Conservation (phyloP, 2,888 invertebrate genomes). For the Luffia ferchaultella region DNA sequence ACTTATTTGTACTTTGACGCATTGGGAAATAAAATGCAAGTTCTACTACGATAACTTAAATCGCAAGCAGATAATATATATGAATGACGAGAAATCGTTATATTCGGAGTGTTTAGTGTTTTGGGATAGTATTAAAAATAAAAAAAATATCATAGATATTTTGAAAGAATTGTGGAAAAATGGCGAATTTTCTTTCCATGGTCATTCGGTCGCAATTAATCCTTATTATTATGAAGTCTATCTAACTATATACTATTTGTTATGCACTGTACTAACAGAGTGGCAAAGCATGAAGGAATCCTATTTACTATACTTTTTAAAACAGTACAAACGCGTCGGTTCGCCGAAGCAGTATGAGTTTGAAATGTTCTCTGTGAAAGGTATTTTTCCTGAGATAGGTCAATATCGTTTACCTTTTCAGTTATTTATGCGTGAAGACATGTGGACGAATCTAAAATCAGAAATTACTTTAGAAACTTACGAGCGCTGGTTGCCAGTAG, state of each 20-base stretch:
- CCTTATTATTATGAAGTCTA: slow-evolving; percentile 59
- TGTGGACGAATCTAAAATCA: slow-evolving; percentile 59
- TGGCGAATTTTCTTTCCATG: slow-evolving; percentile 53
- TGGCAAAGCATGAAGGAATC: slow-evolving; percentile 42
- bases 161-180: slow-evolving; percentile 55
- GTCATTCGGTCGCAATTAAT: slow-evolving; percentile 46
- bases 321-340: slow-evolving; percentile 46
- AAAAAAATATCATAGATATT: slow-evolving; percentile 42
- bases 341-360: slow-evolving; percentile 56
- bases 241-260: slow-evolving; percentile 43
- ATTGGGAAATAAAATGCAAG: slow-evolving; percentile 51
- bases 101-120: slow-evolving; percentile 35
- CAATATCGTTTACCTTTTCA: slow-evolving; percentile 56
- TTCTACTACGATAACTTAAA: slow-evolving; percentile 34
- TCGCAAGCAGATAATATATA: slow-evolving; percentile 29
- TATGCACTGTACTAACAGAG: slow-evolving; percentile 33
- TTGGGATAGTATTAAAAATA: slow-evolving; percentile 49
- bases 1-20: slow-evolving; percentile 40
- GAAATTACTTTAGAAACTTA: slow-evolving; percentile 60
- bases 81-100: slow-evolving; percentile 33
- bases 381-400: slow-evolving; percentile 59
- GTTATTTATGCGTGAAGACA: slow-evolving; percentile 53
- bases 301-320: slow-evolving; percentile 48
- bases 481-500: slow-evolving; percentile 52
- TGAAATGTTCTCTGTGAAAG: slow-evolving; percentile 55